Conservation (phyloP, 1,140 invertebrate genomes). For the Drosophila arizonae region DNA sequence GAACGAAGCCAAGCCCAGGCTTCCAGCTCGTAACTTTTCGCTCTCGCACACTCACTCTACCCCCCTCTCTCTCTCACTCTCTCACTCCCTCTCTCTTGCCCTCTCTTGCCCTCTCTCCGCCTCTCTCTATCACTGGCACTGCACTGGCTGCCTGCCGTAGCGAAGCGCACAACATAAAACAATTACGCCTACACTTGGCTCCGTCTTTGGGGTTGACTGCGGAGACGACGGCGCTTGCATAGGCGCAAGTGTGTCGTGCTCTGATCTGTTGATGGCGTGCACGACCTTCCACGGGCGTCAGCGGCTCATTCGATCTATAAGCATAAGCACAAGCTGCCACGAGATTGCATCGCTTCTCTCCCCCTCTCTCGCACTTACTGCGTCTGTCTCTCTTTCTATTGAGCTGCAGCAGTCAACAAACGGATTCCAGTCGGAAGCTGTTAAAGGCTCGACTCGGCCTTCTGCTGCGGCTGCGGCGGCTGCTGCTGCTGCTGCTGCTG, state of each 20-base stretch:
- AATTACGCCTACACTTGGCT: constrained; percentile 75
- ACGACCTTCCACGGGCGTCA: constrained; percentile 58
- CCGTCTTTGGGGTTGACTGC: constrained; percentile 4
- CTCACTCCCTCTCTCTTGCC: too few species aligned
- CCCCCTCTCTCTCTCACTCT: too few species aligned
- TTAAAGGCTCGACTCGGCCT: constrained; percentile 60
- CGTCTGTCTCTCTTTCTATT: constrained; percentile 27
- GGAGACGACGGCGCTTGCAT: constrained; percentile 42
- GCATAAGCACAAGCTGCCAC: constrained; percentile 4
- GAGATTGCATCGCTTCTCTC: background rate
- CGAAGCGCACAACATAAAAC: constrained; percentile 74
- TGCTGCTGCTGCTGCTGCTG: constrained; percentile 68
- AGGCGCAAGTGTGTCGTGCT: constrained; percentile 59
- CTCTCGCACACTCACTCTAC: background rate
- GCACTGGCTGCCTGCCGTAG: constrained; percentile 36
- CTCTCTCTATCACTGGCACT: too few species aligned
- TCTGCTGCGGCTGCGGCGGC: constrained; percentile 53
- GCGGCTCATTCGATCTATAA: constrained; percentile 13
- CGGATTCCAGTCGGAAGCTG: constrained; percentile 78
- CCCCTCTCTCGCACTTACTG: background rate
- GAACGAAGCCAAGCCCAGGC: constrained; percentile 31
- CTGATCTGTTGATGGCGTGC: constrained; percentile 64
- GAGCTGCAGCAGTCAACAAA: constrained; percentile 42
- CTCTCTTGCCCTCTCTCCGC: background rate
- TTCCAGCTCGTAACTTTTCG: constrained; percentile 5